These are phyloP conservation scores for Dipodomys spectabilis DNA, from an alignment of 2,113 vertebrate species.

Conservation along the genomic window DNA sequence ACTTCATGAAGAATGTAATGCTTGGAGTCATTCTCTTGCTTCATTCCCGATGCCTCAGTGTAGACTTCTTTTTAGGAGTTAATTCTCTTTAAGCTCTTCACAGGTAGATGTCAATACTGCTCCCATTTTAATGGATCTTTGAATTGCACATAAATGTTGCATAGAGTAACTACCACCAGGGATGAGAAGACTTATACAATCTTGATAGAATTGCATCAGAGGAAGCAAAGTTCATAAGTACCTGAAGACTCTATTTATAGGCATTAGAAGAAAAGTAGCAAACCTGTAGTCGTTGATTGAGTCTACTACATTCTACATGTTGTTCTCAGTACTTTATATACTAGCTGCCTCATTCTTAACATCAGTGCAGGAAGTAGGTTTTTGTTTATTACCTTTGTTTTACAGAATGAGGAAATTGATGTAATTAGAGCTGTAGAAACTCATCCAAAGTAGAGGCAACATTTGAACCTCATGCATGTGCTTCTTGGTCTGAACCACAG, in stretches of 20 bases:
- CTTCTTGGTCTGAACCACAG: neutral
- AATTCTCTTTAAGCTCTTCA: conserved; percentile 11
- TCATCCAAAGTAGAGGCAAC: neutral
- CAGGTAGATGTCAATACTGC: neutral
- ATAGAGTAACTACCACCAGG: neutral
- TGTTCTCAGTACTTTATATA: neutral
- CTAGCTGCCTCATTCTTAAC: neutral
- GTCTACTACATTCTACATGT: neutral
- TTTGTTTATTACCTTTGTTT: neutral
- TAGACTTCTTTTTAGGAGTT: neutral
- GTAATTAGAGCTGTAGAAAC: neutral
- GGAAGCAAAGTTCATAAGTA: conserved; percentile 1
- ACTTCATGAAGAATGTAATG: conserved; percentile 9
- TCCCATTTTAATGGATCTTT: neutral
- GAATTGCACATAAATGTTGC: neutral
- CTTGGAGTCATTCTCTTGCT: neutral
- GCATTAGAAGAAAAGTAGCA: neutral
- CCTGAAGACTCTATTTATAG: neutral
- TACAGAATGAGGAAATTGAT: neutral
- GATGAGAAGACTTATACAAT: neutral
- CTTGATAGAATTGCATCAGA: neutral
- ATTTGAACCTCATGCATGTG: neutral
- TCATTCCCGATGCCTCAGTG: neutral
- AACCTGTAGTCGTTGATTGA: neutral
- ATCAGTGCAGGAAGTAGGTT: neutral